Evolutionary conservation across 2,113 vertebrate genomes (phyloP), one percentile per base, ranked within the genome.

Genomic region (Noturus placidus): DNA sequence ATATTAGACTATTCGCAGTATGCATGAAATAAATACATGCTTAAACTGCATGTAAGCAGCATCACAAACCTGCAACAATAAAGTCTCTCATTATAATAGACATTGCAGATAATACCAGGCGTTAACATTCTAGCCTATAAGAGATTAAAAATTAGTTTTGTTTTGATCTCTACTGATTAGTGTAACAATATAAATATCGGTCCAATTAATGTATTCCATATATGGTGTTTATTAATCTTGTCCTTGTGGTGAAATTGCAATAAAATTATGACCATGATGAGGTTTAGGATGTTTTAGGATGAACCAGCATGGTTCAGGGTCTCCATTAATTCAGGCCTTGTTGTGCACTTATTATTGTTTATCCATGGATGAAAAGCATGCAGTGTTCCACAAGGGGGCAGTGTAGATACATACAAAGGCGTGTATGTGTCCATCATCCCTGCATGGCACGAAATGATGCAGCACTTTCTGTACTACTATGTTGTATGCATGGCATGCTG

Each of bases 351-450:
- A 85, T 76, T 15, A 17, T 85, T 76, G 83, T 85, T 59, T 77
- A 77, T 61, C 15, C 30, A 4, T 17, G 13, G 13, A 56, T 13
- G 33, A 74, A 85, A 59, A 3, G 11, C 54, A 57, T 57, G 69
- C 84, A 85, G 54, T 54, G 69, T 11, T 61, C 69, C 84, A 85
- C 70, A 59, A 0, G 84, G 27, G 52, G 70, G 84, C 84, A 77
- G 70, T 42, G 70, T 77, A 74, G 25, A 19, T 19, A 46, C 30
- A 85, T 46, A 59, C 84, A 61, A 54, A 59, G 22, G 35, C 70
- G 8, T 30, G 22, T 38, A 59, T n/a, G 22, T 61, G 54, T 27
- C 20, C 54, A 33, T 59, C 30, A 42, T 85, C 83, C 35, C n/a
- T 76, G 25, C 56, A 38, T 46, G 56, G 35, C 35, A 30, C 69